phyloP scores from a whole-genome alignment of 1,140 invertebrate genomes.

The Eulimnadia texana region DNA sequence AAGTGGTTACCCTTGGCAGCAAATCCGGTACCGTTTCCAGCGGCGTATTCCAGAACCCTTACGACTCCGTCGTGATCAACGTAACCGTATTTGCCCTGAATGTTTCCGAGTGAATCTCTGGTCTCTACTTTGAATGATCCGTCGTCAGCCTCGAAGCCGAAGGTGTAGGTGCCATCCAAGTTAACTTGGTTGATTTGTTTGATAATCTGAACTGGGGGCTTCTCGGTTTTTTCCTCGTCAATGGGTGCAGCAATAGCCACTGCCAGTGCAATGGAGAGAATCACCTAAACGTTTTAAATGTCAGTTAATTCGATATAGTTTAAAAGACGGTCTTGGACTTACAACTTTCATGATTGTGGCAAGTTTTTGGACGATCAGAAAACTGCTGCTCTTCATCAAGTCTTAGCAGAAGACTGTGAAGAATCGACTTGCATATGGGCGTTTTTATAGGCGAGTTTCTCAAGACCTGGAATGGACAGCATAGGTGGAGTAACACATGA shows the following conservation, averaged over 20 bases:
- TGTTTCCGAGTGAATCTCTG: conserved; percentile 57
- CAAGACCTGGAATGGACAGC: too few relatives aligned
- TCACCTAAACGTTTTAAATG: not conserved
- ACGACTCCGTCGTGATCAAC: conserved; percentile 51
- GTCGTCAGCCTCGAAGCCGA: conserved; percentile 68
- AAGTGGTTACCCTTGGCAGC: conserved; percentile 17
- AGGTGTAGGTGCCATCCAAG: conserved; percentile 68
- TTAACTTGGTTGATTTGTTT: conserved; percentile 67
- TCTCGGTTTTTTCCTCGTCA: conserved; percentile 36
- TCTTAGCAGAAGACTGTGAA: too few relatives aligned
- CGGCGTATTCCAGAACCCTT: conserved; percentile 53
- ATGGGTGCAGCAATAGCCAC: not conserved
- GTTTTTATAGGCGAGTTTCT: too few relatives aligned
- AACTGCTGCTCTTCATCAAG: too few relatives aligned
- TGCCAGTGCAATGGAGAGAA: not conserved
- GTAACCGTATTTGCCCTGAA: conserved; percentile 53
- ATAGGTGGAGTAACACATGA: too few relatives aligned
- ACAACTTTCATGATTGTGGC: too few relatives aligned
- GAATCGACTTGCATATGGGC: too few relatives aligned
- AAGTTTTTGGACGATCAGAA: too few relatives aligned
- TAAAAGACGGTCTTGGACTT: too few relatives aligned
- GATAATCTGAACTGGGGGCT: conserved; percentile 52
- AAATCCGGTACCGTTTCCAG: conserved; percentile 51
- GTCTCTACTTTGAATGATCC: conserved; percentile 67
- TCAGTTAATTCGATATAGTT: too few relatives aligned